phyloP scores from a whole-genome alignment of 2,888 invertebrate species.

The Drosophila paranaensis region DNA sequence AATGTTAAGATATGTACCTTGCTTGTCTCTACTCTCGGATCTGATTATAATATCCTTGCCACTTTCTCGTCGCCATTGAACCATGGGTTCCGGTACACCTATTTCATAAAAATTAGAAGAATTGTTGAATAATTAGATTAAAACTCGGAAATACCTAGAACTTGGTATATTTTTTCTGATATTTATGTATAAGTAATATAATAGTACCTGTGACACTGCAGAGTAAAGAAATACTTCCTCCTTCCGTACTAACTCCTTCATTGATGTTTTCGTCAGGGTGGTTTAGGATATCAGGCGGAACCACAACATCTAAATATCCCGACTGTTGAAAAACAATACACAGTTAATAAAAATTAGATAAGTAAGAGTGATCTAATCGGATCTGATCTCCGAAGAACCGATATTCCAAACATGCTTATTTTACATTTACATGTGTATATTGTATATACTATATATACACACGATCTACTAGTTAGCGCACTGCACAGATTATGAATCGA shows the following conservation, averaged over 20 bases:
- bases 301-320: constrained; percentile 93
- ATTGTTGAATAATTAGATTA: neutral
- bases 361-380: too few species aligned
- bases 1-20: constrained; percentile 85
- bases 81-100: constrained; percentile 91
- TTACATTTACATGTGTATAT: too few species aligned
- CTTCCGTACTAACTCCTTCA: constrained; percentile 91
- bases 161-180: neutral
- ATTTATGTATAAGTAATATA: too few species aligned
- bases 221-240: constrained; percentile 90
- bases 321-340: constrained; percentile 87
- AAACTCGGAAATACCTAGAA: neutral
- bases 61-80: constrained; percentile 92
- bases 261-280: constrained; percentile 85
- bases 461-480: too few species aligned
- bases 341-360: neutral
- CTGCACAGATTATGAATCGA: too few species aligned
- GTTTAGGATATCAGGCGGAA: constrained; percentile 94
- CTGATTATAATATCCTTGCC: constrained; percentile 91
- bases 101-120: neutral
- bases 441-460: too few species aligned
- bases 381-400: too few species aligned
- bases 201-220: constrained; percentile 88
- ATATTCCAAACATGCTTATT: too few species aligned
- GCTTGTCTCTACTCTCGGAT: constrained; percentile 90